These are phyloP conservation scores for Sceliomorpha sp. DNA, from an alignment of 2,888 invertebrate species.

Conservation along the genomic window DNA sequence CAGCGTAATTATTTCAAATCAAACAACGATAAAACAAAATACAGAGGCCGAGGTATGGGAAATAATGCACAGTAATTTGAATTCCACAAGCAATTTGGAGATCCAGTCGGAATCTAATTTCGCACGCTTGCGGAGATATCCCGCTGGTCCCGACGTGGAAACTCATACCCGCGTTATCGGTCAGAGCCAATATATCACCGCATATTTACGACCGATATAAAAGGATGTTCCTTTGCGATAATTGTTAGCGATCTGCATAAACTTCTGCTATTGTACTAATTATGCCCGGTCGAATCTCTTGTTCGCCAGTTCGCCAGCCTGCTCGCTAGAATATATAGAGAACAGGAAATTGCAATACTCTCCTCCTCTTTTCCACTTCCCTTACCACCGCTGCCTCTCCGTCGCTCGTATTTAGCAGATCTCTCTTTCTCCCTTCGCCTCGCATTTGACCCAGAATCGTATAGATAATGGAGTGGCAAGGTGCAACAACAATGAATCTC, in stretches of 20 bases:
- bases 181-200: not conserved
- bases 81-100: too few relatives aligned
- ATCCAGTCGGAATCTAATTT: too few relatives aligned
- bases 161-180: too few relatives aligned
- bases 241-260: conserved; percentile 43
- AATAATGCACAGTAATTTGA: too few relatives aligned
- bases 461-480: conserved; percentile 65
- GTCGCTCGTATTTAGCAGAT: conserved; percentile 13
- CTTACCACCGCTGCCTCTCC: conserved; percentile 16
- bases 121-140: not conserved
- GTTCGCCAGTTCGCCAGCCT: conserved; percentile 44
- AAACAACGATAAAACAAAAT: too few relatives aligned
- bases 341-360: conserved; percentile 55
- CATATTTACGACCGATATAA: conserved; percentile 31
- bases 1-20: too few relatives aligned
- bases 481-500: conserved; percentile 59
- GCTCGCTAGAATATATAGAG: conserved; percentile 33
- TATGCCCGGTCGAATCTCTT: conserved; percentile 46
- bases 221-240: conserved; percentile 31
- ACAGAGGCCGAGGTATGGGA: too few relatives aligned
- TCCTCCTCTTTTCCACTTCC: conserved; percentile 31
- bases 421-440: conserved; percentile 26
- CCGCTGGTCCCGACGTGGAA: too few relatives aligned
- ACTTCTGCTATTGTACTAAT: conserved; percentile 48
- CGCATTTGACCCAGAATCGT: conserved; percentile 65